Percentiles rank a stretch among this genome's conserved stretches.
These are phyloP conservation scores for Labroides dimidiatus DNA, from an alignment of 2,797 vertebrate species.

Conservation along the genomic window DNA sequence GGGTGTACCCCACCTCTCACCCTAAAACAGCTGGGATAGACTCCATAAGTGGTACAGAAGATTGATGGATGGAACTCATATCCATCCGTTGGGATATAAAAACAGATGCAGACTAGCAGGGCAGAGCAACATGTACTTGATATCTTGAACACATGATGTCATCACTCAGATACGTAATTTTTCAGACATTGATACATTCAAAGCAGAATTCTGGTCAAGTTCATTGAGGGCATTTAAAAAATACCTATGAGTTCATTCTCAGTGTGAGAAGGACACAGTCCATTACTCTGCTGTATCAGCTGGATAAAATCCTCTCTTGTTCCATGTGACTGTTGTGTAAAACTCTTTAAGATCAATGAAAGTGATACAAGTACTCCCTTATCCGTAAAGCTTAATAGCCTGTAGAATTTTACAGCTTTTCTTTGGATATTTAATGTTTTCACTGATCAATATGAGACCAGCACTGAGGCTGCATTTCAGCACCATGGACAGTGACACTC, in stretches of 20 bases:
- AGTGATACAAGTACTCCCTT: constrained; percentile 3
- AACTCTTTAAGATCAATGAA: constrained; percentile 12
- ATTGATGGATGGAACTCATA: no score
- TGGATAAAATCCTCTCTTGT: background rate
- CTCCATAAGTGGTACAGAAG: no score
- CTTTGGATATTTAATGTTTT: background rate
- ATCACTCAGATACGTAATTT: background rate
- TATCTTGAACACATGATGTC: background rate
- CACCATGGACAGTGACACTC: constrained; percentile 58
- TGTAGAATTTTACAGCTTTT: background rate
- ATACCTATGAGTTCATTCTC: background rate
- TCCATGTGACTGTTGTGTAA: background rate
- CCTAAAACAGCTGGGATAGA: no score
- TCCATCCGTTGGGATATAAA: no score
- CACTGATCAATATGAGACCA: background rate
- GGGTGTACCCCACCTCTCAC: no score
- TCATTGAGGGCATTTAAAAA: background rate
- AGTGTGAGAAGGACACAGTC: background rate
- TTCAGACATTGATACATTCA: no score
- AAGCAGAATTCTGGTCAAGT: background rate
- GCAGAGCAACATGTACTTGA: no score
- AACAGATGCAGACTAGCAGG: no score
- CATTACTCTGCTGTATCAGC: constrained; percentile 12
- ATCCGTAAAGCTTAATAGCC: constrained; percentile 26
- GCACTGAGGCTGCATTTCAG: constrained; percentile 48